Evolutionary conservation across 2,888 invertebrate genomes (phyloP).

Genomic region (Tribolium freemani): DNA sequence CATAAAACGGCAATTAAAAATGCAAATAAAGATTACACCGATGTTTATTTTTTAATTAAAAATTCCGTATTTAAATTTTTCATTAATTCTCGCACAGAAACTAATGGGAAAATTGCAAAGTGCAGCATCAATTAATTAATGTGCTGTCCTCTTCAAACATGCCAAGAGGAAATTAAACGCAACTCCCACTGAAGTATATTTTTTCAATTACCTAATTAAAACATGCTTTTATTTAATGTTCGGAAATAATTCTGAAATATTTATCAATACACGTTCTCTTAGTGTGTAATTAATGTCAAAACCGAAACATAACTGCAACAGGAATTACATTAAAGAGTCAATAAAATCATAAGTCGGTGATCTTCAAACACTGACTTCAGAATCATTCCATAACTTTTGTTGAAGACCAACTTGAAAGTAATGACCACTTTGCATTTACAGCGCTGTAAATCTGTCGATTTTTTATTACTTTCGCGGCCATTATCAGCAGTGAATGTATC

Average conservation of each 20-base stretch:
- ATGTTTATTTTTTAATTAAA: background rate
- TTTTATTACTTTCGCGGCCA: background rate
- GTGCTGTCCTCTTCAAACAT: too few species aligned
- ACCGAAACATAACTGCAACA: background rate
- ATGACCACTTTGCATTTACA: background rate
- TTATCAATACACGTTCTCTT: background rate
- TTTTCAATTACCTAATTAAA: too few species aligned
- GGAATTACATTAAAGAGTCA: background rate
- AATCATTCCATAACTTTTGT: background rate
- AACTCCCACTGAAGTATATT: too few species aligned
- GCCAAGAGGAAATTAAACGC: too few species aligned
- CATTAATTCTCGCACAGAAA: too few species aligned
- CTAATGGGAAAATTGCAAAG: background rate
- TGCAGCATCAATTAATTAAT: background rate
- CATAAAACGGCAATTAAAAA: background rate
- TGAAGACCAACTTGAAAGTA: background rate
- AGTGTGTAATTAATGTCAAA: background rate
- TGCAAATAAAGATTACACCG: background rate
- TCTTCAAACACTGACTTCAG: background rate
- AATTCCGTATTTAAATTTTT: background rate
- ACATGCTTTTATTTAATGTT: too few species aligned
- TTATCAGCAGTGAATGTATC: background rate
- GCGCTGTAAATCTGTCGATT: background rate
- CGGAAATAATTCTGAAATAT: background rate
- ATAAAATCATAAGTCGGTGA: background rate